Conservation (phyloP, 2,797 vertebrate species). For the Vipera ursinii region DNA sequence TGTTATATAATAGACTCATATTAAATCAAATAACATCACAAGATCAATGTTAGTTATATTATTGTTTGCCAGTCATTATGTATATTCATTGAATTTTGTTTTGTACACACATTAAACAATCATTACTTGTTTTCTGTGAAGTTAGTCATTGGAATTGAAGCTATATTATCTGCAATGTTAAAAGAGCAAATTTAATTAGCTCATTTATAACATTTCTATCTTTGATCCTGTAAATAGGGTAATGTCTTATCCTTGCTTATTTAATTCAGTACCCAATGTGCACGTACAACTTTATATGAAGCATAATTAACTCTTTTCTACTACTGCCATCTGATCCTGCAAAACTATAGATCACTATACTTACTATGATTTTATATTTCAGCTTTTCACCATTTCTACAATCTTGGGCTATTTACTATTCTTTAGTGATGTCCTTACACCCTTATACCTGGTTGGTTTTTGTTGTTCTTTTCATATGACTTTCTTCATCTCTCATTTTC, state of each 20-base stretch:
- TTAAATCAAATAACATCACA: constrained; percentile 30
- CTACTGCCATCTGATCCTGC: background rate
- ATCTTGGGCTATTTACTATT: background rate
- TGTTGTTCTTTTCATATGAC: background rate
- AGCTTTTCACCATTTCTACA: background rate
- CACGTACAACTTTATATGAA: background rate
- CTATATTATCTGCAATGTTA: constrained; percentile 22
- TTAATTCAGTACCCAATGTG: background rate
- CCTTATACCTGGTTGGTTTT: background rate
- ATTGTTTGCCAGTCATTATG: constrained; percentile 35
- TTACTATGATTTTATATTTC: background rate
- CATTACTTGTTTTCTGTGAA: constrained; percentile 55
- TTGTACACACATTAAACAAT: constrained; percentile 30
- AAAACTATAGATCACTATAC: background rate
- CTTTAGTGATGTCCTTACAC: background rate
- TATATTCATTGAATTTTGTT: constrained; percentile 37
- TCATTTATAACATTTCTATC: constrained; percentile 24
- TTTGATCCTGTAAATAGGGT: constrained; percentile 25
- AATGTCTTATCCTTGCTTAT: background rate
- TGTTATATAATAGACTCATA: constrained; percentile 11
- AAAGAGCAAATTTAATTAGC: constrained; percentile 43
- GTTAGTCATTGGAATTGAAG: constrained; percentile 30
- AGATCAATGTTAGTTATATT: background rate
- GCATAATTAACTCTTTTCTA: background rate
- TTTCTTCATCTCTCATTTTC: background rate